These are phyloP conservation scores for Chionis minor DNA, from an alignment of 2,113 vertebrate genomes.

Conservation along the genomic window DNA sequence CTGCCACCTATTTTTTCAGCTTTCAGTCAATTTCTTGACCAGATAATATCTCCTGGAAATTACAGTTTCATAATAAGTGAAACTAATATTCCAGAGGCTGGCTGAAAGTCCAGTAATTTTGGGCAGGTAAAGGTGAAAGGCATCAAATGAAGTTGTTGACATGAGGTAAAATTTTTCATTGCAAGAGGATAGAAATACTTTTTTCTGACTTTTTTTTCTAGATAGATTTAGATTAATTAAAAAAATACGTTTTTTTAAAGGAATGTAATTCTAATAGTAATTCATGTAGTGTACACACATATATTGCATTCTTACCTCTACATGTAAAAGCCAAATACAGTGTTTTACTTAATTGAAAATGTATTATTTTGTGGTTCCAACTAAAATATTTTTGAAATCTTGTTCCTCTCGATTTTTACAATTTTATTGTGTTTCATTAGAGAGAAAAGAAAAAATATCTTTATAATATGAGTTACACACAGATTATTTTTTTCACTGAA, in stretches of 20 bases:
- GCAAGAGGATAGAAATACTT: neutral
- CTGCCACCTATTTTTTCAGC: neutral
- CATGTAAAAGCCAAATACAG: neutral
- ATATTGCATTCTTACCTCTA: neutral
- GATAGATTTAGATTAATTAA: neutral
- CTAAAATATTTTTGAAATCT: neutral
- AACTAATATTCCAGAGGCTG: neutral
- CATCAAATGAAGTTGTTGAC: neutral
- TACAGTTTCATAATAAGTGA: neutral
- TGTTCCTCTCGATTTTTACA: rapidly evolving
- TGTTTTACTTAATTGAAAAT: neutral
- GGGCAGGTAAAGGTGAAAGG: neutral
- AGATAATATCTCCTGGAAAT: neutral
- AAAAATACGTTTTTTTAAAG: no score
- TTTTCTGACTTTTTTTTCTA: neutral
- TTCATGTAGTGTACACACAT: rapidly evolving
- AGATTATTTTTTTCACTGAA: neutral
- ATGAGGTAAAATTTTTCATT: neutral
- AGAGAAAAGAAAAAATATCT: rapidly evolving
- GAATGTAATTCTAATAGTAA: neutral
- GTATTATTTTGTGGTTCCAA: neutral
- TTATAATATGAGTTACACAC: neutral
- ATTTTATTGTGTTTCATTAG: neutral
- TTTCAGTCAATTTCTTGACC: neutral
- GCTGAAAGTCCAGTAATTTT: neutral